Base-by-base conservation (phyloP, 2,888 invertebrate species). In the Fragum fragum region DNA sequence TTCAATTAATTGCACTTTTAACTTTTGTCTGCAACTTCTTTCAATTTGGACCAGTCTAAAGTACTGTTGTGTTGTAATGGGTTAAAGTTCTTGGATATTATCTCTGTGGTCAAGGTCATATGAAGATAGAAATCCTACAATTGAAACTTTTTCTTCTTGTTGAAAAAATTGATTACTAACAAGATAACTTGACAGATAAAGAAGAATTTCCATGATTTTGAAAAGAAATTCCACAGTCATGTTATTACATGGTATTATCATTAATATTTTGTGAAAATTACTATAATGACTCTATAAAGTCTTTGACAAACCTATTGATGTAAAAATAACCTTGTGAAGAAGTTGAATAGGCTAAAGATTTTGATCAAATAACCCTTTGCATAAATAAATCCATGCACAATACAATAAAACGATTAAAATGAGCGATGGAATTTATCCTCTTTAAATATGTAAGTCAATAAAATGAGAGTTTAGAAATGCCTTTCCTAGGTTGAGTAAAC, bases 211-310 rank as follows among this genome's bases (percentile, higher is more conserved):
- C 6, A 53, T 53, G n/a, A 53, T 21, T n/a, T 53, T 53, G 53
- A 53, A 53, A 53, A 53, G 28, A 59, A 59, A 28, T 59, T 59
- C 28, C 21, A 59, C 16, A 26, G 59, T 16, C 32, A 26, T 29
- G 61, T 61, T 61, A 61, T 61, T 61, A 32, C n/a, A 32, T 14
- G 21, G 61, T 61, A 32, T 61, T 32, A 61, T 32, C 18, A 5
- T 61, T 61, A 28, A 61, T 61, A 29, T 32, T 61, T 29, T 61
- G 29, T 29, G 61, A 61, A 61, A n/a, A 61, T 61, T 61, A 61
- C 32, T n/a, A 6, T 61, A 61, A 61, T 32, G 29, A 61, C 32
- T 59, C 23, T 32, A 61, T 11, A 61, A 61, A 61, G 47, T 61
- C 26, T 61, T 61, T 28, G 18, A 61, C 18, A 61, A 47, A 61